Evolutionary conservation across 2,113 vertebrate species (phyloP).

Genomic region (Chamaetylas fuelleborni): DNA sequence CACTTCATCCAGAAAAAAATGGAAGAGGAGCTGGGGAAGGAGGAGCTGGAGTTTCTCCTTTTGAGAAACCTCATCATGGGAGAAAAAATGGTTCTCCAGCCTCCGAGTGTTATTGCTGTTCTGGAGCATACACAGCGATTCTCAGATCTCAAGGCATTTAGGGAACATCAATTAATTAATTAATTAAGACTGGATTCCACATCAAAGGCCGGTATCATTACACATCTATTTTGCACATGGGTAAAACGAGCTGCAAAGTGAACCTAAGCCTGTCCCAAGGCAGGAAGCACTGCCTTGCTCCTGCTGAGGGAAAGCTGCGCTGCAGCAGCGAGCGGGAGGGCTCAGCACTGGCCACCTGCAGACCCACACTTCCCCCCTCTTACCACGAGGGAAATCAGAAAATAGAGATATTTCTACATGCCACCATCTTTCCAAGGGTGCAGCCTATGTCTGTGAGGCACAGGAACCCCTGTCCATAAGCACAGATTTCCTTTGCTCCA

Average conservation of each 20-base stretch:
- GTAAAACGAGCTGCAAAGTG: neutral
- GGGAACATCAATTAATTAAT: constrained; percentile 48
- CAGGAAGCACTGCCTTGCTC: neutral
- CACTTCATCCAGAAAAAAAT: neutral
- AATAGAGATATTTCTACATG: neutral
- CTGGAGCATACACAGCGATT: neutral
- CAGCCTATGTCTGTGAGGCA: neutral
- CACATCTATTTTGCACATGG: neutral
- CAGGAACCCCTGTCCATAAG: neutral
- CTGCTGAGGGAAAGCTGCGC: rapidly evolving
- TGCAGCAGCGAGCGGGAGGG: rapidly evolving
- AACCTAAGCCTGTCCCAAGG: neutral
- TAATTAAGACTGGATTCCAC: constrained; percentile 36
- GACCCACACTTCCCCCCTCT: neutral
- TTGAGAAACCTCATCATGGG: neutral
- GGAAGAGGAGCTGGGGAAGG: neutral
- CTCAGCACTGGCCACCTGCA: rapidly evolving
- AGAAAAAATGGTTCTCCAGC: neutral
- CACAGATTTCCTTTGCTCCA: neutral
- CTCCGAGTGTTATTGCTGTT: neutral
- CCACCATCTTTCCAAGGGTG: neutral
- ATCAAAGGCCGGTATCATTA: constrained; percentile 44
- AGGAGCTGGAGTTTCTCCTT: neutral
- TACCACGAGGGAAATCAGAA: neutral
- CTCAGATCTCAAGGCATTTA: constrained; percentile 1